Evolutionary conservation across 2,888 invertebrate species (phyloP), one percentile per base, ranked within the genome.

Genomic region (Drosophila cracens): DNA sequence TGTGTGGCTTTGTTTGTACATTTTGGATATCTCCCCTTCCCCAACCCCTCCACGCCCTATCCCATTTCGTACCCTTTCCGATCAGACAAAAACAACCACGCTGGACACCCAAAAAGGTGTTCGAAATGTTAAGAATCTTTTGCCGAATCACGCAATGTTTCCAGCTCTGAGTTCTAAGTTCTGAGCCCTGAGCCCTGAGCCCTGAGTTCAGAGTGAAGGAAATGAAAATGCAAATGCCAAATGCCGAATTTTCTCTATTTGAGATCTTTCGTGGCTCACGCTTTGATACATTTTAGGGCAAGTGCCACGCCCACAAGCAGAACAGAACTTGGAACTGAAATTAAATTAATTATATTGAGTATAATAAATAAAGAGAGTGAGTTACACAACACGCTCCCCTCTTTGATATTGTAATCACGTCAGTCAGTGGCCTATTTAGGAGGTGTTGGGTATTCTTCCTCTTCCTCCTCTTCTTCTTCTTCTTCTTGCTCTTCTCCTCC

Each of bases 81-180:
- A 31, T 43, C 43, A 43, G 62, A 70, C 66, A 56, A 56, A n/a
- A 31, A 8, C 36, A 40, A 21, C 21, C 56, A 29, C 67, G 38
- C 36, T 73, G 80, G 74, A 87, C 85, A 86, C 85, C 88, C 85
- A 88, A 88, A 85, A 89, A 89, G 89, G 87, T 89, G 87, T 84
- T 82, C 64, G 79, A 81, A 83, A 89, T 81, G 82, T 72, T 77
- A 87, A 83, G 79, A 89, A 87, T 87, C 81, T 81, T 73, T 74
- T 70, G 76, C 73, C 73, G 66, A 74, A 87, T 79, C 86, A 87
- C 89, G 89, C 89, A 89, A 87, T 82, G 36, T 29, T 51, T 25
- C n/a, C 31, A 52, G 57, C 40, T 56, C 48, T 38, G 7, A 54
- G 53, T 18, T 33, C 33, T 33, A 33, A 11, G 11, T 33, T 54